Evolutionary conservation across 2,888 invertebrate species (phyloP).

Genomic region (Dynastes maya): DNA sequence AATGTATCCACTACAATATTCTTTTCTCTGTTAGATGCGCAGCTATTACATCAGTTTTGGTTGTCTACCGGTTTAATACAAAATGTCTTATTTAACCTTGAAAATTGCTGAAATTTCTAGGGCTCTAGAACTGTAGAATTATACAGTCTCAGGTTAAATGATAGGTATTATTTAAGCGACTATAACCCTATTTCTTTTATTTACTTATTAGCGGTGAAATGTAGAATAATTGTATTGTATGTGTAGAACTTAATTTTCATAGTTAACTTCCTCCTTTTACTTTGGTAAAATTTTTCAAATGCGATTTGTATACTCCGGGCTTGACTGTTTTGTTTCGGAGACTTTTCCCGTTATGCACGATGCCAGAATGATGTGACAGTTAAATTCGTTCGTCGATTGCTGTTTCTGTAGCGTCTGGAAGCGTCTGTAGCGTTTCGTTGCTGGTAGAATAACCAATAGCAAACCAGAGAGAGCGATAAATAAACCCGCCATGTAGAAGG

Average conservation of each 20-base stretch:
- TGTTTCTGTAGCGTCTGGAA: constrained; percentile 63
- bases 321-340: constrained; percentile 53
- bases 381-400: constrained; percentile 62
- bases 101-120: constrained; percentile 8
- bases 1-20: too few relatives aligned
- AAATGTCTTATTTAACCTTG: neutral
- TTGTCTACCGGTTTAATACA: neutral
- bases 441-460: constrained; percentile 72
- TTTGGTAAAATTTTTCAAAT: constrained; percentile 55
- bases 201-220: constrained; percentile 15
- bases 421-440: constrained; percentile 64
- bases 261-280: neutral
- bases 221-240: neutral
- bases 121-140: constrained; percentile 7
- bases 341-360: constrained; percentile 62
- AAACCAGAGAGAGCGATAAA: constrained; percentile 85
- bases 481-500: constrained; percentile 86
- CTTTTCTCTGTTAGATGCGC: too few relatives aligned
- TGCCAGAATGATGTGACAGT: constrained; percentile 60
- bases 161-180: constrained; percentile 8
- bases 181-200: constrained; percentile 3
- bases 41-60: too few relatives aligned
- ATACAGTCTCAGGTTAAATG: constrained; percentile 1
- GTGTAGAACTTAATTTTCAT: constrained; percentile 6
- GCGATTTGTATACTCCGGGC: constrained; percentile 56